Evolutionary conservation across 2,888 invertebrate species (phyloP).

Genomic region (Drosophila multiciliata): DNA sequence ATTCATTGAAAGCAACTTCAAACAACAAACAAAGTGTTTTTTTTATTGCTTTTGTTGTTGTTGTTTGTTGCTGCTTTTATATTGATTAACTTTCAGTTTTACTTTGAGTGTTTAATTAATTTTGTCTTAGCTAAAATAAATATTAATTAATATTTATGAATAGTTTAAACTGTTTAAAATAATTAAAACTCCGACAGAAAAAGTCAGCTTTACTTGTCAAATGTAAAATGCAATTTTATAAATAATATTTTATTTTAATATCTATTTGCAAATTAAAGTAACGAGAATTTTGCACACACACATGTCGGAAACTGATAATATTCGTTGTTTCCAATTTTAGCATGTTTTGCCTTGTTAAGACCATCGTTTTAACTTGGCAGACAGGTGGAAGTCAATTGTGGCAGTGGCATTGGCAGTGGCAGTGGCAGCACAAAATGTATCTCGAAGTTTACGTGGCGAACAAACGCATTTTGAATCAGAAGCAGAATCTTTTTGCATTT

Average conservation of each 20-base stretch:
- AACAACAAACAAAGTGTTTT: constrained; percentile 21
- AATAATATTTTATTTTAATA: background rate
- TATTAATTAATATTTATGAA: constrained; percentile 6
- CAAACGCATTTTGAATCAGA: constrained; percentile 43
- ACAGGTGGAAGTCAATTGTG: background rate
- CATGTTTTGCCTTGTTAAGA: constrained; percentile 2
- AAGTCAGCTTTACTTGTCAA: background rate
- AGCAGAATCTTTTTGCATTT: constrained; percentile 57
- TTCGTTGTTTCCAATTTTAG: background rate
- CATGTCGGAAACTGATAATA: constrained; percentile 2
- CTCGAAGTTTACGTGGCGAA: constrained; percentile 6
- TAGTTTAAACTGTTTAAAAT: background rate
- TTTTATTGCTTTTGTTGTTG: constrained; percentile 1
- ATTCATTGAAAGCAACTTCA: constrained; percentile 56
- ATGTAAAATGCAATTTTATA: background rate
- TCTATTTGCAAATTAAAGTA: background rate
- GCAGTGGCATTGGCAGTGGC: background rate
- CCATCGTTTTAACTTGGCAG: constrained; percentile 5
- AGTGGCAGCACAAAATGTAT: constrained; percentile 1
- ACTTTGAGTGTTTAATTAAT: background rate
- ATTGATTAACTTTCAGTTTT: constrained; percentile 38
- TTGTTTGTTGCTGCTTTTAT: constrained; percentile 22
- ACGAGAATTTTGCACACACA: background rate
- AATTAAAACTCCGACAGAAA: background rate
- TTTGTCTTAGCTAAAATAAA: constrained; percentile 1